Percentiles rank a stretch among this genome's conserved stretches.
These are phyloP conservation scores for Leptinotarsa lineolata DNA, from an alignment of 1,140 invertebrate genomes.

Conservation along the genomic window DNA sequence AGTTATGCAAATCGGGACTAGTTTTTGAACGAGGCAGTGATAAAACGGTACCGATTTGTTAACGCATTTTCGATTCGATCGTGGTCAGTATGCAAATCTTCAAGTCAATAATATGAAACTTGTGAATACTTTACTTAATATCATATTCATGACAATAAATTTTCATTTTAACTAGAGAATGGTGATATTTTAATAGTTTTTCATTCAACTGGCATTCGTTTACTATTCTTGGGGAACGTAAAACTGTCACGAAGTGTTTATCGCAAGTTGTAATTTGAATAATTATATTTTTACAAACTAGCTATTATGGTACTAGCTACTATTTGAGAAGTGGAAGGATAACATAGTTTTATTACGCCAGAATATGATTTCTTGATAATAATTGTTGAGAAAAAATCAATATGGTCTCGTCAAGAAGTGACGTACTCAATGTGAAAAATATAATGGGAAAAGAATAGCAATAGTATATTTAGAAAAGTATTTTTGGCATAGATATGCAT, in stretches of 20 bases:
- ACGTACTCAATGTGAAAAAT: no score
- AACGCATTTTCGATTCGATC: not conserved
- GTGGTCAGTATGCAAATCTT: not conserved
- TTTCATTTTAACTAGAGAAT: not conserved
- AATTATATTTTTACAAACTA: no score
- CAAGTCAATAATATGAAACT: not conserved
- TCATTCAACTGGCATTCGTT: not conserved
- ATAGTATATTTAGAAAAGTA: no score
- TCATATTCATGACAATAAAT: not conserved
- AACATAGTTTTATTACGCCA: no score
- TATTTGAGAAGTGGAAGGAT: no score
- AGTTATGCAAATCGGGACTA: conserved; percentile 1
- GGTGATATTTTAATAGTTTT: not conserved
- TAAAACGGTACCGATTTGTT: not conserved
- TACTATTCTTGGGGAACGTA: not conserved
- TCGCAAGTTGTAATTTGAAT: not conserved
- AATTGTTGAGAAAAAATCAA: no score
- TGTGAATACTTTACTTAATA: not conserved
- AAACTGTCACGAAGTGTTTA: not conserved
- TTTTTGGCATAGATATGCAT: no score
- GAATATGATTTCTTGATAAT: no score
- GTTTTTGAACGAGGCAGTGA: not conserved
- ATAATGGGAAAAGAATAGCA: no score
- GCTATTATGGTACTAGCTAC: no score
- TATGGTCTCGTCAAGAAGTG: no score